phyloP scores from a whole-genome alignment of 2,113 vertebrate species.

The Colinus virginianus region DNA sequence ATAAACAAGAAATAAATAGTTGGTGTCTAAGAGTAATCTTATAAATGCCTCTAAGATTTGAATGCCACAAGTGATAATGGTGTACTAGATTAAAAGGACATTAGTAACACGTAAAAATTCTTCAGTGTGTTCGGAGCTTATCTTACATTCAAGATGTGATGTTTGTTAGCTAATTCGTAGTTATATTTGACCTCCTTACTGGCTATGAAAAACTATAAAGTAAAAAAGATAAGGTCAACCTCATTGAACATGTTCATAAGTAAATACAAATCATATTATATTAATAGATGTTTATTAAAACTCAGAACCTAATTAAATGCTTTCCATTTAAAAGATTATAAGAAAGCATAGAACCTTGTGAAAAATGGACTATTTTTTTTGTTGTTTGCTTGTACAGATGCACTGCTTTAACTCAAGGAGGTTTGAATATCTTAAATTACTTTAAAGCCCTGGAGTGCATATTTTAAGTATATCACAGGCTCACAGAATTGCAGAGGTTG shows the following conservation, averaged over 20 bases:
- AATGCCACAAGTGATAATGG: not conserved
- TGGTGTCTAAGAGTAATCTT: not conserved
- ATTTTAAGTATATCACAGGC: not conserved
- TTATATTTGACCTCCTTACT: not conserved
- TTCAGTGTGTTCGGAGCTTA: not conserved
- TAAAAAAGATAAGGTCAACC: not conserved
- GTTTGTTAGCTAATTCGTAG: not conserved
- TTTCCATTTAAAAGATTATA: not conserved
- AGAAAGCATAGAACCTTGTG: not conserved
- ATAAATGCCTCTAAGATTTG: not conserved
- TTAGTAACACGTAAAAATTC: not conserved
- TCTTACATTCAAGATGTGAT: not conserved
- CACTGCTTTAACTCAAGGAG: not conserved
- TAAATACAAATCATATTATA: not conserved
- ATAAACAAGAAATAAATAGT: not conserved
- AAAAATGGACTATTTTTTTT: not conserved
- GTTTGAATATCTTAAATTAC: not conserved
- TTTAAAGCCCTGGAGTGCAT: not conserved
- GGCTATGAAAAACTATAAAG: not conserved
- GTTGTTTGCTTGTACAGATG: not conserved
- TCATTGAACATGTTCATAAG: not conserved
- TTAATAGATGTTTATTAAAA: slow-evolving; percentile 1
- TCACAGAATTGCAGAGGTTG: no score
- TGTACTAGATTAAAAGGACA: not conserved
- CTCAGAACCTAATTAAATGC: not conserved